phyloP scores from a whole-genome alignment of 2,113 vertebrate species.

The Saccopteryx bilineata region DNA sequence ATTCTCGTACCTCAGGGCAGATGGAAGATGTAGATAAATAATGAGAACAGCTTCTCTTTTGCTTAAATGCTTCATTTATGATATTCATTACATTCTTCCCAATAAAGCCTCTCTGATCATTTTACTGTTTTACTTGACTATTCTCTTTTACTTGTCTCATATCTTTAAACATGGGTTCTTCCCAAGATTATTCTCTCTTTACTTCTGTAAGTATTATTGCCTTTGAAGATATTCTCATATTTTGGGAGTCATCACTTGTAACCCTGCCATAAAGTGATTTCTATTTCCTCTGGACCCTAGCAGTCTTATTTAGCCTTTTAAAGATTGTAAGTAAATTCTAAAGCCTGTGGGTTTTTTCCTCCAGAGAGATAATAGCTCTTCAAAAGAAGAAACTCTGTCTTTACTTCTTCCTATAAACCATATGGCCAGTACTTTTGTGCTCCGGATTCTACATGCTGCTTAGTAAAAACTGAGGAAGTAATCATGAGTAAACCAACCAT shows the following conservation, averaged over 20 bases:
- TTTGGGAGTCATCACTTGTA: not conserved
- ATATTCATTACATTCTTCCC: not conserved
- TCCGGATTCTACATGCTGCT: not conserved
- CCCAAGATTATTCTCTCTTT: not conserved
- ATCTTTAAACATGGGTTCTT: not conserved
- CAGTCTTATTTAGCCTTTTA: not conserved
- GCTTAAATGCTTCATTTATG: not conserved
- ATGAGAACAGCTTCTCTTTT: not conserved
- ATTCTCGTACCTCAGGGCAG: not conserved
- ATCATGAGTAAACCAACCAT: not conserved
- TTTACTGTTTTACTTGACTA: not conserved
- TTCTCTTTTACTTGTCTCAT: not conserved
- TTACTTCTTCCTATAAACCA: not conserved
- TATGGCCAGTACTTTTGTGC: not conserved
- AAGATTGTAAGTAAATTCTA: not conserved
- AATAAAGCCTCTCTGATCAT: not conserved
- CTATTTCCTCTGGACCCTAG: not conserved
- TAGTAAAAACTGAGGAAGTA: not conserved
- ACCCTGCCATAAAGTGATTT: not conserved
- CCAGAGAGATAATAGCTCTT: not conserved
- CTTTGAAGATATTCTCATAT: not conserved
- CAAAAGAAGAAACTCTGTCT: not conserved
- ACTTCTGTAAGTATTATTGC: not conserved
- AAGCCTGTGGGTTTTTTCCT: not conserved
- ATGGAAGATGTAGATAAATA: constrained; percentile 11